A percentile compares a stretch with the other conserved stretches of the same genome.
Evolutionary conservation across 2,797 vertebrate genomes (phyloP).

Genomic region (Lepus townsendii): DNA sequence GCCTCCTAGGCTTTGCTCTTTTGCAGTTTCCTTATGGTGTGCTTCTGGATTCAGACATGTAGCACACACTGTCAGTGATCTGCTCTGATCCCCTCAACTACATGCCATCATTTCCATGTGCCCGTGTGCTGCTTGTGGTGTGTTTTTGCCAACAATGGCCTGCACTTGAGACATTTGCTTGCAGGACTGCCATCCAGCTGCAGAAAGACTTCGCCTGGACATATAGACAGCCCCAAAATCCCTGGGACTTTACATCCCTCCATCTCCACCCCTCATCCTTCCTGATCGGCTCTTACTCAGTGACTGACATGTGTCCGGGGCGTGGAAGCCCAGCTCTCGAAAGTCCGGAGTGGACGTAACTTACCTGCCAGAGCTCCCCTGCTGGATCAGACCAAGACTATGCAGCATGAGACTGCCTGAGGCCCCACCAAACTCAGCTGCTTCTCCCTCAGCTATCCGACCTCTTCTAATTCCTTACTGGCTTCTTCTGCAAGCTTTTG

Average conservation of each 20-base stretch:
- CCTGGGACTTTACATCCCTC: not conserved
- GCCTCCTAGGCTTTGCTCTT: not conserved
- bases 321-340: not conserved
- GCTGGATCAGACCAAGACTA: not conserved
- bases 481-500: conserved; percentile 34
- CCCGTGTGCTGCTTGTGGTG: not conserved
- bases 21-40: not conserved
- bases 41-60: not conserved
- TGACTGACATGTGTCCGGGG: not conserved
- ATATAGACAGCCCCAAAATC: not conserved
- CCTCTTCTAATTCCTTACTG: not conserved
- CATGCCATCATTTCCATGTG: not conserved
- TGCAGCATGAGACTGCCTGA: not conserved
- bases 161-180: not conserved
- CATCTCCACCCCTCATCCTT: not conserved
- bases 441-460: not conserved
- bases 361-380: not conserved
- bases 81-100: not conserved
- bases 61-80: not conserved
- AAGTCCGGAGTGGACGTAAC: not conserved
- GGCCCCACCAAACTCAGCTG: not conserved
- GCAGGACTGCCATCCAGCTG: not conserved
- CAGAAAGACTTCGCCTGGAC: conserved; percentile 27
- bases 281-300: not conserved
- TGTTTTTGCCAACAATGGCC: not conserved